Conservation (phyloP, 2,888 invertebrate genomes). For the Cantharis nigra region DNA sequence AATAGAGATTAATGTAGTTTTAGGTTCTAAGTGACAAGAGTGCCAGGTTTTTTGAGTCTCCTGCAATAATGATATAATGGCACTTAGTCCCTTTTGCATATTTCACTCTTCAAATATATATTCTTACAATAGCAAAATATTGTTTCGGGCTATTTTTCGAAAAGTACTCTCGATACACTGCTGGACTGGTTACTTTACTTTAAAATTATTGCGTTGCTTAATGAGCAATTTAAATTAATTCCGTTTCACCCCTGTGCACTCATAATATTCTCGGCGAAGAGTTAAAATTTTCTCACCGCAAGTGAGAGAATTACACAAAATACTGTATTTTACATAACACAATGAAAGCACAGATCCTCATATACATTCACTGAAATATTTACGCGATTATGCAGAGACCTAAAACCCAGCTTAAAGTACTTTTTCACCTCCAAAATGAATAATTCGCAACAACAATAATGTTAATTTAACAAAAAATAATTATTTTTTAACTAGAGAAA, state of each 20-base stretch:
- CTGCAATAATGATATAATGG: too few relatives aligned
- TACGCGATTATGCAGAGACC: not conserved
- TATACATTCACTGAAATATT: not conserved
- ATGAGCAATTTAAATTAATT: not conserved
- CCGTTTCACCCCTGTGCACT: not conserved
- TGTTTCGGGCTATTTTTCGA: too few relatives aligned
- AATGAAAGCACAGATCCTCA: not conserved
- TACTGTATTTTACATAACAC: not conserved
- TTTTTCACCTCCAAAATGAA: not conserved
- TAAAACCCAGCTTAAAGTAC: not conserved
- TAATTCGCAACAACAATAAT: not conserved
- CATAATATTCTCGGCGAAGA: not conserved
- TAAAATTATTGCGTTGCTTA: not conserved
- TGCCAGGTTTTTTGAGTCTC: too few relatives aligned
- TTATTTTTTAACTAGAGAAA: not conserved
- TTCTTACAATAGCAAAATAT: too few relatives aligned
- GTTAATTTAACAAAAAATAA: not conserved
- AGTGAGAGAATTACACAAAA: not conserved
- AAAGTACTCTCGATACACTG: too few relatives aligned
- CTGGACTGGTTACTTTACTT: too few relatives aligned
- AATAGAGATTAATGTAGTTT: too few relatives aligned
- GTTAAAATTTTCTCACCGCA: not conserved
- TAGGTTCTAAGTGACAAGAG: too few relatives aligned
- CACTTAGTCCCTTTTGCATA: too few relatives aligned
- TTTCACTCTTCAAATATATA: too few relatives aligned